A percentile compares a stretch with the other conserved stretches of the same genome.
phyloP scores from a whole-genome alignment of 1,140 invertebrate species.

The Sinella curviseta region DNA sequence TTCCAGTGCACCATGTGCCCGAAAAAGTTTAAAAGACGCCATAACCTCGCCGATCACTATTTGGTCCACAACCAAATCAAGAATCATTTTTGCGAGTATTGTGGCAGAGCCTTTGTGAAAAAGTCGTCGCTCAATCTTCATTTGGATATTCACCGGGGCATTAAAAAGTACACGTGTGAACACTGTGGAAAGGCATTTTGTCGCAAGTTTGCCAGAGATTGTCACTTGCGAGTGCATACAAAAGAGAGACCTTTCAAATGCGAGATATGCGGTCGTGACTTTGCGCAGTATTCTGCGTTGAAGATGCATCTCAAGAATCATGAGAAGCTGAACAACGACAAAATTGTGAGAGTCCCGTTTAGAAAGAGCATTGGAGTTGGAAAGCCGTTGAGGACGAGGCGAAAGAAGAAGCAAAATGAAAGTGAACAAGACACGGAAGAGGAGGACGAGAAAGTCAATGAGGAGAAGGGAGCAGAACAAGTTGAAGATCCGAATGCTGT shows the following conservation, averaged over 20 bases:
- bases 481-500: neutral
- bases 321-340: neutral
- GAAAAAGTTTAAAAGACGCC: neutral
- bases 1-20: constrained; percentile 2
- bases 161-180: neutral
- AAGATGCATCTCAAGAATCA: neutral
- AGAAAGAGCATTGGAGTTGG: neutral
- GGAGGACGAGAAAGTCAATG: neutral
- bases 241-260: constrained; percentile 1
- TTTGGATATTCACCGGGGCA: neutral
- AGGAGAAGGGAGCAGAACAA: neutral
- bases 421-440: too few relatives aligned
- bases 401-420: neutral
- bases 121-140: neutral
- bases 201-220: neutral
- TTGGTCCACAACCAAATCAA: constrained; percentile 4
- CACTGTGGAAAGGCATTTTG: neutral
- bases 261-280: neutral
- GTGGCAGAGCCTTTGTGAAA: neutral
- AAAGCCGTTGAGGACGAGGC: neutral
- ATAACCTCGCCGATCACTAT: neutral
- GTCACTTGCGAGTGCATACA: neutral
- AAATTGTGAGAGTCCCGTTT: neutral
- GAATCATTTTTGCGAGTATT: neutral
- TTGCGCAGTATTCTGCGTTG: neutral